These are phyloP conservation scores for Eudemis profundana DNA, from an alignment of 2,888 invertebrate genomes.

Conservation along the genomic window DNA sequence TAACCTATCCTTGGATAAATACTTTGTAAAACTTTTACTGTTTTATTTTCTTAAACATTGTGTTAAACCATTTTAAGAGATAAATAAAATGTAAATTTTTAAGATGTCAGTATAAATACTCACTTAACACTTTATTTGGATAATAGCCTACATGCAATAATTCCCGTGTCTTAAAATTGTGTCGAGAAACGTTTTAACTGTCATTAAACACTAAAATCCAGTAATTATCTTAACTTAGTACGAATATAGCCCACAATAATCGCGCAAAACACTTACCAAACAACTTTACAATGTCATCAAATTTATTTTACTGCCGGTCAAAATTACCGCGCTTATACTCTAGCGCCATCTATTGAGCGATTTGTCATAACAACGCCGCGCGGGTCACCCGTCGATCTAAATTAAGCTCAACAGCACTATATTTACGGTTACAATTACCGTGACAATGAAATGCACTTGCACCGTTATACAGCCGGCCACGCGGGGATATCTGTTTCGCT, in stretches of 20 bases:
- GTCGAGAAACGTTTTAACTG: conserved; percentile 28
- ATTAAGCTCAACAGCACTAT: conserved; percentile 63
- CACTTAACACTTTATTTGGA: neutral
- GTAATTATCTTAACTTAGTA: conserved; percentile 42
- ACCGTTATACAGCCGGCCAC: conserved; percentile 64
- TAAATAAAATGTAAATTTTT: too few relatives aligned
- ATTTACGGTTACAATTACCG: conserved; percentile 72
- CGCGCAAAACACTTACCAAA: conserved; percentile 43
- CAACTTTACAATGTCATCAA: conserved; percentile 45
- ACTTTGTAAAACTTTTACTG: too few relatives aligned
- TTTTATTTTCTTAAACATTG: too few relatives aligned
- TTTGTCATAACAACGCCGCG: conserved; percentile 54
- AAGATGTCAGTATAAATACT: too few relatives aligned
- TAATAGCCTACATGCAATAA: neutral
- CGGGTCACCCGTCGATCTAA: conserved; percentile 49
- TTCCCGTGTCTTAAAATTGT: conserved; percentile 10
- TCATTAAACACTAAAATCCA: conserved; percentile 38
- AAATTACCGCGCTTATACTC: conserved; percentile 39
- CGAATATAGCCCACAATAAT: conserved; percentile 42
- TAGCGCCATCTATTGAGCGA: conserved; percentile 50
- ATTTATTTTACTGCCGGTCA: conserved; percentile 42
- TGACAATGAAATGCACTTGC: conserved; percentile 71
- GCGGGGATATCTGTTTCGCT: conserved; percentile 72
- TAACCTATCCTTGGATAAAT: too few relatives aligned
- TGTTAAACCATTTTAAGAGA: too few relatives aligned